A percentile compares a stretch with the other conserved stretches of the same genome.
Conservation (phyloP, 2,797 vertebrate genomes). For the Siniperca scherzeri region DNA sequence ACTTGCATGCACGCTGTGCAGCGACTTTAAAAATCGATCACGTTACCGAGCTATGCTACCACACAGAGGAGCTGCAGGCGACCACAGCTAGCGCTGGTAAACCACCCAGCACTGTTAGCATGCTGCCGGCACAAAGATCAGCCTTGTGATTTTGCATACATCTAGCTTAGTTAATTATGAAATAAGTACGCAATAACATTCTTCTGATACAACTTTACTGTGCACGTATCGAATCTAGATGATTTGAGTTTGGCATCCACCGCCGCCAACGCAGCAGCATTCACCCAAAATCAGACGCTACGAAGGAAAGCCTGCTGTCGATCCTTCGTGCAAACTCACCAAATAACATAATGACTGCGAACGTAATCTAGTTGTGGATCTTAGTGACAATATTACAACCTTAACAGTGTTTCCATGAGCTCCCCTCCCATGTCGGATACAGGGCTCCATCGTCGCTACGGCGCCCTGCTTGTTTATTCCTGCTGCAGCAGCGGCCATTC, state of each 20-base stretch:
- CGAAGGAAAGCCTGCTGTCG: conserved; percentile 20
- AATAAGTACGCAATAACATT: background rate
- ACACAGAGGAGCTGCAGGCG: conserved; percentile 40
- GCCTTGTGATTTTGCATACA: background rate
- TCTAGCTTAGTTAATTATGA: fast-evolving
- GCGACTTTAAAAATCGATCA: background rate
- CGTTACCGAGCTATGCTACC: background rate
- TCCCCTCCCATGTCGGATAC: conserved; percentile 83
- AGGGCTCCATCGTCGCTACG: conserved; percentile 81
- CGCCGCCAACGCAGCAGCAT: conserved; percentile 72
- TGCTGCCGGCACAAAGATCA: background rate
- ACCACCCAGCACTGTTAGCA: conserved; percentile 28
- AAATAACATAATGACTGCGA: background rate
- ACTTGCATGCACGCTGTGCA: background rate
- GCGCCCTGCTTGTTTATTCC: conserved; percentile 89
- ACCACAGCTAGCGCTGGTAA: conserved; percentile 13
- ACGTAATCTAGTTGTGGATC: fast-evolving
- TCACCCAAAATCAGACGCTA: conserved; percentile 38
- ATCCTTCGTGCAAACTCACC: background rate
- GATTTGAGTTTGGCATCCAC: conserved; percentile 15
- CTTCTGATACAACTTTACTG: background rate
- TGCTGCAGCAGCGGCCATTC: conserved; percentile 83
- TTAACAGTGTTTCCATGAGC: conserved; percentile 87
- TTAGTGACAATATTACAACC: conserved; percentile 80
- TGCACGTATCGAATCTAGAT: background rate